A percentile compares a stretch with the other conserved stretches of the same genome.
These are phyloP conservation scores for Suricata suricatta DNA, from an alignment of 2,113 vertebrate genomes.

Conservation along the genomic window DNA sequence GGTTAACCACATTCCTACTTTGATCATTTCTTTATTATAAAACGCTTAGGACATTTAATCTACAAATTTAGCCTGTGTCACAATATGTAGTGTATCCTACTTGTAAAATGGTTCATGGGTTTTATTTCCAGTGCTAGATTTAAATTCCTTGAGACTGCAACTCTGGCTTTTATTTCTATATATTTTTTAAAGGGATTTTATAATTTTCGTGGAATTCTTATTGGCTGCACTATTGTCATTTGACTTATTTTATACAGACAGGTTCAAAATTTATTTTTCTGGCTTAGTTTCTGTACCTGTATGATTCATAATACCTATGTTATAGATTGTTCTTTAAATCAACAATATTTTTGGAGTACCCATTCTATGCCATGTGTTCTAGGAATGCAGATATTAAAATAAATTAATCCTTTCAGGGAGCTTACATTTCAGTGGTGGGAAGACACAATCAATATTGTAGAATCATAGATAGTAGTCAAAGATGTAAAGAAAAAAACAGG, in stretches of 20 bases:
- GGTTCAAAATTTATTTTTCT: background rate
- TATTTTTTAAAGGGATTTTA: background rate
- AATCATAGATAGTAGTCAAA: background rate
- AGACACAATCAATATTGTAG: background rate
- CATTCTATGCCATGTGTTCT: background rate
- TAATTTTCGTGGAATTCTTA: background rate
- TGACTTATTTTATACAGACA: background rate
- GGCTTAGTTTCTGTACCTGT: background rate
- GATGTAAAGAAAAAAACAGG: background rate
- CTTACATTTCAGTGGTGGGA: background rate
- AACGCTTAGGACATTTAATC: background rate
- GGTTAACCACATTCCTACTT: background rate
- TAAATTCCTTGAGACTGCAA: background rate
- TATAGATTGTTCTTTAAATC: background rate
- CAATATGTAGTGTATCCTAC: background rate
- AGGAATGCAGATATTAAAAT: background rate
- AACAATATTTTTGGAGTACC: background rate
- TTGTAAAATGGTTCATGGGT: background rate
- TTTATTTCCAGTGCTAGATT: background rate
- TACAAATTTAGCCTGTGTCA: background rate
- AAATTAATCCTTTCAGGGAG: background rate
- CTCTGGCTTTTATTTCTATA: background rate
- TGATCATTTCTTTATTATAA: background rate
- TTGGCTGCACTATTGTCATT: background rate
- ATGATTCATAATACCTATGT: background rate